phyloP scores from a whole-genome alignment of 2,113 vertebrate species.

The Otis tarda region DNA sequence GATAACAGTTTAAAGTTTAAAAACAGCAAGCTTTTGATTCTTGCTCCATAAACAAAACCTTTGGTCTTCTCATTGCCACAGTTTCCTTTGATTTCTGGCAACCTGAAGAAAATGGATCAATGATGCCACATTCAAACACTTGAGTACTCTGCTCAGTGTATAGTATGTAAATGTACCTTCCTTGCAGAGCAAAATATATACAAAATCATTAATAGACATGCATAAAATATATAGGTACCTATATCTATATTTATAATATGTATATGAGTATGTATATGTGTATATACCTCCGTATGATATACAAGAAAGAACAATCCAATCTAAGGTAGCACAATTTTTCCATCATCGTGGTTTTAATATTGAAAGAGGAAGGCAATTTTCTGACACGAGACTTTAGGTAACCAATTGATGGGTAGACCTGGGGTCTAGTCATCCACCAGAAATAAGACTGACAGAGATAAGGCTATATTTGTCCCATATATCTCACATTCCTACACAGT shows the following conservation, averaged over 20 bases:
- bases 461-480: background rate
- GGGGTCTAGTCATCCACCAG: background rate
- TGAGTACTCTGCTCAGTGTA: background rate
- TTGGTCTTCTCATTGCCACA: background rate
- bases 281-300: background rate
- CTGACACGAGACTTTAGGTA: background rate
- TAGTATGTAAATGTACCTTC: background rate
- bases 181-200: background rate
- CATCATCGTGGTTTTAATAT: background rate
- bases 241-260: background rate
- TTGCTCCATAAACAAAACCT: background rate
- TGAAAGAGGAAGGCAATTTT: background rate
- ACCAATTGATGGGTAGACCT: background rate
- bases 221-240: background rate
- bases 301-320: background rate
- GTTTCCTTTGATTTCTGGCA: background rate
- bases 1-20: background rate
- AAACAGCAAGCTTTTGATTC: background rate
- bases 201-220: background rate
- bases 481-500: background rate
- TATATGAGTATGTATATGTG: background rate
- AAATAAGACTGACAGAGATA: background rate
- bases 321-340: background rate
- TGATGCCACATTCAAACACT: background rate
- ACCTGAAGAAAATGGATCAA: background rate